Evolutionary conservation across 2,113 vertebrate species (phyloP), one percentile per base, ranked within the genome.

Genomic region (Chaetops frenatus): DNA sequence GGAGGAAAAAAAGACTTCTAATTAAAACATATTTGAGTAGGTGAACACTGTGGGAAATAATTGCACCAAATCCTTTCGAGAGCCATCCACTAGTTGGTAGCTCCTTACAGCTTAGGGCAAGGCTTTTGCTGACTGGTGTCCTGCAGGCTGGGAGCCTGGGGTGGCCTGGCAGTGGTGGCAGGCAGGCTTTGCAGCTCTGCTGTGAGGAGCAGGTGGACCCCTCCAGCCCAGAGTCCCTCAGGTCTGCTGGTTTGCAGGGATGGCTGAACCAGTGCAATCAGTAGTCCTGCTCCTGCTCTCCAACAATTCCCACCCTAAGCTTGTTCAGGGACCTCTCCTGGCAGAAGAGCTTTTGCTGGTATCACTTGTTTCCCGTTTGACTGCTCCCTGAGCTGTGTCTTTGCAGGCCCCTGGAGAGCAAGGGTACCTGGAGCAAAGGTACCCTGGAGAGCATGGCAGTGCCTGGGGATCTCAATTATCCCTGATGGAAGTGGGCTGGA

Each of bases 391-490:
- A 42, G 29, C 61, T 71, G 51, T 35, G 36, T 44, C 24, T 67
- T 53, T 44, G 45, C 12, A 1, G 19, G 58, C 40, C 44, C 14
- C n/a, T 4, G 45, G 40, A 60, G 28, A 53, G 36, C 4, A 19
- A 33, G 67, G 19, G 21, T 77, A 9, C 62, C 25, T n/a, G n/a
- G n/a, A n/a, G n/a, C n/a, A n/a, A n/a, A n/a, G n/a, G n/a, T n/a
- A n/a, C n/a, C n/a, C n/a, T n/a, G n/a, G n/a, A n/a, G n/a, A n/a
- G n/a, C 1, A 0, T 51, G 81, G 54, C 45, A 24, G n/a, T 2
- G 9, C 48, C 36, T 3, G 1, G 16, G 31, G 16, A 7, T 51
- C 47, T 74, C 11, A 0, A 9, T 66, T 71, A 7, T 21, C 50
- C 27, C 38, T 38, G 45, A 1, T 56, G 40, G 62, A 88, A 73